Conservation (phyloP, 2,888 invertebrate species). For the Anorthoa munda region DNA sequence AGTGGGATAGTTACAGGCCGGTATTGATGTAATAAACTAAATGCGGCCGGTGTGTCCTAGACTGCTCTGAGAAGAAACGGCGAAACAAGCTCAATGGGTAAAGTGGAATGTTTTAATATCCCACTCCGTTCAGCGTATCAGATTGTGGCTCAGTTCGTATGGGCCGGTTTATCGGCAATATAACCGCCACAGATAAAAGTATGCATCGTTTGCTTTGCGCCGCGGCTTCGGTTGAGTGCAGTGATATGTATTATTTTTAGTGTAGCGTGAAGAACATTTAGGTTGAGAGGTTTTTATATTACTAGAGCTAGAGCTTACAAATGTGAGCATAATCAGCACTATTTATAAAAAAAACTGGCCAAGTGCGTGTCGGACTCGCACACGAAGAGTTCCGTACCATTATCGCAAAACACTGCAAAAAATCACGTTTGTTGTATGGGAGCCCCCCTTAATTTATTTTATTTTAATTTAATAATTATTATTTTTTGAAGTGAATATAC, state of each 20-base stretch:
- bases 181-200: slow-evolving; percentile 39
- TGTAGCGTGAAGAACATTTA: background rate
- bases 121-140: background rate
- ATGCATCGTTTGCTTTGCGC: slow-evolving; percentile 29
- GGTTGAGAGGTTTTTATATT: background rate
- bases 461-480: no score
- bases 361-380: no score
- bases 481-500: no score
- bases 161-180: slow-evolving; percentile 44
- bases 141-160: slow-evolving; percentile 8
- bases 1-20: no score
- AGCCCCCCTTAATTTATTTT: no score
- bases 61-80: no score
- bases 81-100: background rate
- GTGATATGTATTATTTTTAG: slow-evolving; percentile 17
- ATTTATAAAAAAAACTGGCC: background rate
- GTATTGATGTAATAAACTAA: no score
- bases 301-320: background rate
- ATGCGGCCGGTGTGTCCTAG: no score
- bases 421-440: no score
- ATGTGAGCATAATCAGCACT: background rate
- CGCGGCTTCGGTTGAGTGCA: background rate
- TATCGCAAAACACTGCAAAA: no score
- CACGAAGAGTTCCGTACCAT: no score
- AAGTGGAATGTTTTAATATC: slow-evolving; percentile 49